Evolutionary conservation across 2,888 invertebrate species (phyloP).

Genomic region (Microchrysa polita): DNA sequence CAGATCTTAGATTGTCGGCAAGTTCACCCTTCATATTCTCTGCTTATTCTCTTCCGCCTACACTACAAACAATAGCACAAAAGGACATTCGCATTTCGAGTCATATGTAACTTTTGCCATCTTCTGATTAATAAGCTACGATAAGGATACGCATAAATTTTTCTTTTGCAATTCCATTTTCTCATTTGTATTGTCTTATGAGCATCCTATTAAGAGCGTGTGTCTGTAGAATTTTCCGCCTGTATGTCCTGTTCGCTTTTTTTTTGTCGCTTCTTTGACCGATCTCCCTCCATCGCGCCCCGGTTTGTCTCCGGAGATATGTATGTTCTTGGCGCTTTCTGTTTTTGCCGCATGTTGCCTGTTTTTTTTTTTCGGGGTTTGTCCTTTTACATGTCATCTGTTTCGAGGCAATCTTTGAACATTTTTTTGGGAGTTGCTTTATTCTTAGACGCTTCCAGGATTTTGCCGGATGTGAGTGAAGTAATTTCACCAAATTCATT

Average conservation of each 20-base stretch:
- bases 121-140: slow-evolving; percentile 37
- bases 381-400: slow-evolving; percentile 6
- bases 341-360: too few relatives aligned
- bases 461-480: too few relatives aligned
- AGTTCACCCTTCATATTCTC: too few relatives aligned
- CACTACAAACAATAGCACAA: too few relatives aligned
- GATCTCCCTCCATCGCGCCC: background rate
- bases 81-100: too few relatives aligned
- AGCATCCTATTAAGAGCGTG: slow-evolving; percentile 40
- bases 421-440: background rate
- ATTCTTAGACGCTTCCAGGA: too few relatives aligned
- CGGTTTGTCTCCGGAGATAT: too few relatives aligned
- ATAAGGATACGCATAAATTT: slow-evolving; percentile 44
- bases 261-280: background rate
- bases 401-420: background rate
- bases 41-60: too few relatives aligned
- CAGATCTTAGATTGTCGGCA: too few relatives aligned
- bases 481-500: too few relatives aligned
- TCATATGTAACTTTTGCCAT: slow-evolving; percentile 27
- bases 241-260: slow-evolving; percentile 1
- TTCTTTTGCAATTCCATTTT: slow-evolving; percentile 48
- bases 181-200: slow-evolving; percentile 47
- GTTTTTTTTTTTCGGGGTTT: too few relatives aligned
- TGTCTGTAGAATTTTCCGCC: background rate
- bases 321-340: background rate